Base-by-base conservation (phyloP, 2,888 invertebrate genomes). In the Lysandra coridon region DNA sequence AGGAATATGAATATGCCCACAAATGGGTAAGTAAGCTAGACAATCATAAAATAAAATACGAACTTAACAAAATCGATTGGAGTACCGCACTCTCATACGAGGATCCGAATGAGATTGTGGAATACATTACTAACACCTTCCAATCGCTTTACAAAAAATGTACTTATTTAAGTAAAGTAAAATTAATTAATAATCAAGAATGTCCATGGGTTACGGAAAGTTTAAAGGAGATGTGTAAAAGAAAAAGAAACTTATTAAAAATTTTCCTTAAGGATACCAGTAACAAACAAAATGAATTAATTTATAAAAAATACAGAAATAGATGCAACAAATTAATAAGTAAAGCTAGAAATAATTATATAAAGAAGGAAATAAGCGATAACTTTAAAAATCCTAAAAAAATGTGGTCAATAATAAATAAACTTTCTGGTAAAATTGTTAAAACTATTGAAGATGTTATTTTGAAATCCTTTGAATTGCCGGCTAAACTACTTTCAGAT, bases 281-380 rank as follows among this genome's bases (percentile, higher is more conserved):
- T n/a, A 60, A 60, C n/a, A 60, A 60, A 60, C 60, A 60, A 60
- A 60, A 60, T n/a, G 60, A 60, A 60, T 60, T 60, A n/a, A 57
- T 57, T 57, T 57, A 57, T 57, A 57, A 57, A 14, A 57, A n/a
- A 4, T 57, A 57, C 17, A 57, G 57, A 57, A 57, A 57, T 17
- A n/a, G 17, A 57, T 57, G 57, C 57, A 17, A 57, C 3, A 57
- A 17, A 17, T 57, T 57, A 17, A 57, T 57, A 57, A 10, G 57
- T 57, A 57, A 57, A n/a, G 57, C 57, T 17, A 57, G 17, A 57
- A 57, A 57, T n/a, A 57, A 57, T 57, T 17, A 0, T 57, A 57
- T 57, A 57, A 57, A 57, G 12, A 14, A 60, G 17, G 57, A 60
- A 17, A 60, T 60, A 12, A 12, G 57, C 17, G 57, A 60, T 60